Percentiles rank a stretch among this genome's conserved stretches.
phyloP scores from a whole-genome alignment of 2,113 vertebrate genomes.

The Epinephelus lanceolatus region DNA sequence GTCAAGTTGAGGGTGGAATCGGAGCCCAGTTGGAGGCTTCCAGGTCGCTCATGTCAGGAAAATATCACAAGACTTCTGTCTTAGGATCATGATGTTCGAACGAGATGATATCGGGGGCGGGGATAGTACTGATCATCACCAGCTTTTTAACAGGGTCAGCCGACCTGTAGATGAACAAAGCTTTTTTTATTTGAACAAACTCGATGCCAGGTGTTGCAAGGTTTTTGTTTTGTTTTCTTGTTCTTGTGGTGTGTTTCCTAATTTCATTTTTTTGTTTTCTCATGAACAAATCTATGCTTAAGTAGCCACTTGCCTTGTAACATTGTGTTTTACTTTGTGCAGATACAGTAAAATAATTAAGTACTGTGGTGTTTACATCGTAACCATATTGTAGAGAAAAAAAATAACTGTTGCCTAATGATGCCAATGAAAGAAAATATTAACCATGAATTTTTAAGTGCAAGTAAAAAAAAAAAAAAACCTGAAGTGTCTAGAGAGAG shows the following conservation, averaged over 20 bases:
- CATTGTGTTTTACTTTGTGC: slow-evolving; percentile 84
- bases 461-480: slow-evolving; percentile 74
- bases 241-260: slow-evolving; percentile 71
- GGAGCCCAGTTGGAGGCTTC: slow-evolving; percentile 1
- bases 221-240: slow-evolving; percentile 41
- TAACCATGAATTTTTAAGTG: slow-evolving; percentile 77
- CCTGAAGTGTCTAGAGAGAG: slow-evolving; percentile 79
- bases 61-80: slow-evolving; percentile 43
- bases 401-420: slow-evolving; percentile 81
- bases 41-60: slow-evolving; percentile 10
- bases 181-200: slow-evolving; percentile 74
- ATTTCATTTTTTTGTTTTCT: slow-evolving; percentile 53
- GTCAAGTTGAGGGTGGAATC: background rate
- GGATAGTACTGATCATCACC: slow-evolving; percentile 78
- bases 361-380: slow-evolving; percentile 87
- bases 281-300: slow-evolving; percentile 86
- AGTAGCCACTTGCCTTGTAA: slow-evolving; percentile 87
- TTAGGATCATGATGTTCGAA: slow-evolving; percentile 8
- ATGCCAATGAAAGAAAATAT: slow-evolving; percentile 85
- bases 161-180: slow-evolving; percentile 81
- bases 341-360: slow-evolving; percentile 79
- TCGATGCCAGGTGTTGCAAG: slow-evolving; percentile 75
- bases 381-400: slow-evolving; percentile 82
- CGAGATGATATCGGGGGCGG: slow-evolving; percentile 12
- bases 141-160: slow-evolving; percentile 74